These are phyloP conservation scores for Syngnathus typhle DNA, from an alignment of 2,113 vertebrate genomes.

Conservation along the genomic window DNA sequence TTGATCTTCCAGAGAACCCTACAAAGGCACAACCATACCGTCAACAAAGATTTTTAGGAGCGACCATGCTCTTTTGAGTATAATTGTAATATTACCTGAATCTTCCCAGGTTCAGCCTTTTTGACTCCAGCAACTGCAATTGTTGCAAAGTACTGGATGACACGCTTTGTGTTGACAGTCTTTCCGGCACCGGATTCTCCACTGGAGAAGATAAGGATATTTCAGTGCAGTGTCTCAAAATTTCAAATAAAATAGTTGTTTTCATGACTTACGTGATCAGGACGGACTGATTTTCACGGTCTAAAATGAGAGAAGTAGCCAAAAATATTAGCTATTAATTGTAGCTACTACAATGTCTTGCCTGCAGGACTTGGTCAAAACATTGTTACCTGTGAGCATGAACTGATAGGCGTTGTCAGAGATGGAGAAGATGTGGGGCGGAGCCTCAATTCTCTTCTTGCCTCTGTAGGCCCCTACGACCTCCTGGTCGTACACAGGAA, in stretches of 20 bases:
- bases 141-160: conserved; percentile 92
- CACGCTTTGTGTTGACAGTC: conserved; percentile 90
- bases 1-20: conserved; percentile 84
- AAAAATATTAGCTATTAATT: too few species aligned
- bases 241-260: not conserved
- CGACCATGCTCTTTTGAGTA: not conserved
- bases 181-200: conserved; percentile 95
- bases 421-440: conserved; percentile 68
- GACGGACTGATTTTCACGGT: conserved; percentile 76
- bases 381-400: conserved; percentile 64
- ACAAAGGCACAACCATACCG: not conserved
- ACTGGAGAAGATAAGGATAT: conserved; percentile 45
- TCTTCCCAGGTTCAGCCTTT: conserved; percentile 64
- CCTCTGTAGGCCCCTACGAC: conserved; percentile 58
- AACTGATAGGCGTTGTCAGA: conserved; percentile 70
- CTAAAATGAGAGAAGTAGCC: conserved; percentile 41
- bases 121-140: conserved; percentile 73
- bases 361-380: not conserved
- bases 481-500: conserved; percentile 75
- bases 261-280: conserved; percentile 78
- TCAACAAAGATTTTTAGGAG: not conserved
- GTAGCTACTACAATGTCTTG: too few species aligned
- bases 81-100: conserved; percentile 65
- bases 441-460: conserved; percentile 70
- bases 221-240: too few species aligned